phyloP scores from a whole-genome alignment of 2,797 vertebrate genomes.

The Melanotaenia parkinsoni region DNA sequence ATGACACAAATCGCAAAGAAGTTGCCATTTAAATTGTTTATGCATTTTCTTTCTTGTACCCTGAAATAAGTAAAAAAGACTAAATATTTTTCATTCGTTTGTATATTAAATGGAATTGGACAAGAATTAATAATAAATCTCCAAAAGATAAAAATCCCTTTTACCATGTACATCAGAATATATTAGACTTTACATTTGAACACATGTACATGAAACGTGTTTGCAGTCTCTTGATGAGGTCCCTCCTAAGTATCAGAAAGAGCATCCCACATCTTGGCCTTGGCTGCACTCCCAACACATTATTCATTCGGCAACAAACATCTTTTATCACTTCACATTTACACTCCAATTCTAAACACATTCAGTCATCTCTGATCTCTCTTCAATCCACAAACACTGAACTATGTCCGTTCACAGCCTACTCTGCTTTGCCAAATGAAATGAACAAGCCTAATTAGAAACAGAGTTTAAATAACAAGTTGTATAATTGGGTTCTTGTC shows the following conservation, averaged over 20 bases:
- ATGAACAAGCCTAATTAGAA: not conserved
- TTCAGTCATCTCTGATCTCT: slow-evolving; percentile 5
- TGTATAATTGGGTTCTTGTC: slow-evolving; percentile 1
- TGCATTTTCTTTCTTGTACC: slow-evolving; percentile 50
- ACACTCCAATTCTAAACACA: slow-evolving; percentile 10
- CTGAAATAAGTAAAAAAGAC: slow-evolving; percentile 41
- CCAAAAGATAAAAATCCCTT: not conserved
- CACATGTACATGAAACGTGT: slow-evolving; percentile 3
- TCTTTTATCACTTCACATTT: slow-evolving; percentile 17
- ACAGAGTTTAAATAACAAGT: slow-evolving; percentile 4
- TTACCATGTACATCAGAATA: slow-evolving; percentile 10
- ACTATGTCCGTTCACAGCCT: not conserved
- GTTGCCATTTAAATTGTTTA: slow-evolving; percentile 65
- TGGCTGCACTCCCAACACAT: slow-evolving; percentile 31
- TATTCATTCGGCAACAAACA: slow-evolving; percentile 28
- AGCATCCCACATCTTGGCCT: slow-evolving; percentile 39
- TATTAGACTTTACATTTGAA: slow-evolving; percentile 9
- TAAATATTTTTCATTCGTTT: slow-evolving; percentile 29
- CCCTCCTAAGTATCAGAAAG: slow-evolving; percentile 35
- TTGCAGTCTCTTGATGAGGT: slow-evolving; percentile 21
- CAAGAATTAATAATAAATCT: slow-evolving; percentile 5
- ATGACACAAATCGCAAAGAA: slow-evolving; percentile 61
- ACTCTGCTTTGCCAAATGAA: not conserved
- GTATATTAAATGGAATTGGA: slow-evolving; percentile 22
- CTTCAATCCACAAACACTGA: not conserved